Conservation (phyloP, 2,113 vertebrate genomes). For the Cyprinodon brontotheroides region DNA sequence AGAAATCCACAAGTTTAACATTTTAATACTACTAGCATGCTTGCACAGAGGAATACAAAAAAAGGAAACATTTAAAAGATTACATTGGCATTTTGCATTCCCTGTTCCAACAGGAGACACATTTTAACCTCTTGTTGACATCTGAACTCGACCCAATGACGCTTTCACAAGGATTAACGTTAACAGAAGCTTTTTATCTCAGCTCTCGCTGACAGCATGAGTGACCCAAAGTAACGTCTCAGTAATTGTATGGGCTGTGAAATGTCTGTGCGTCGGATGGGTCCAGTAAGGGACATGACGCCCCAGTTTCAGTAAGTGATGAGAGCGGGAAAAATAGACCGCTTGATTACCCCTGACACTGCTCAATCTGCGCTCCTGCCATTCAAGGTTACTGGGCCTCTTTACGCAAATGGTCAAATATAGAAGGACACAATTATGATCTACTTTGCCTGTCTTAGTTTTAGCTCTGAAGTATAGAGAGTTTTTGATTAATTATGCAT, state of each 20-base stretch:
- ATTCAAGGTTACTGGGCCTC: constrained; percentile 63
- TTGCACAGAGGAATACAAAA: too few relatives aligned
- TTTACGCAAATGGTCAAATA: constrained; percentile 64
- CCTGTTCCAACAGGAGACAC: neutral
- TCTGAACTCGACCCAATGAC: constrained; percentile 9
- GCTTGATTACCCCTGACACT: constrained; percentile 74
- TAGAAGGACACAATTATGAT: constrained; percentile 65
- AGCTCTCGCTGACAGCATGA: constrained; percentile 4
- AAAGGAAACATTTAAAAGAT: neutral
- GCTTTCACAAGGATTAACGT: constrained; percentile 15
- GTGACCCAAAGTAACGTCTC: constrained; percentile 30
- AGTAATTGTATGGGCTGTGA: constrained; percentile 49
- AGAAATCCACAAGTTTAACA: too few relatives aligned
- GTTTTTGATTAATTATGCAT: constrained; percentile 28
- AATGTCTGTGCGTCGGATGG: constrained; percentile 7
- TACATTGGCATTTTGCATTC: neutral
- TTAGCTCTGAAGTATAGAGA: constrained; percentile 24
- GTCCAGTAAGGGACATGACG: constrained; percentile 64
- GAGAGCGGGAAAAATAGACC: constrained; percentile 73
- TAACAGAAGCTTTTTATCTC: constrained; percentile 29
- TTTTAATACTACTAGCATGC: too few relatives aligned
- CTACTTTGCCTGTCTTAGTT: constrained; percentile 41
- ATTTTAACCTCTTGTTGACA: constrained; percentile 7
- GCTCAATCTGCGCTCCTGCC: constrained; percentile 45
- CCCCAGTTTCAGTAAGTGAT: constrained; percentile 72